A percentile compares a stretch with the other conserved stretches of the same genome.
Evolutionary conservation across 2,797 vertebrate species (phyloP).

Genomic region (Lacerta bilineata): DNA sequence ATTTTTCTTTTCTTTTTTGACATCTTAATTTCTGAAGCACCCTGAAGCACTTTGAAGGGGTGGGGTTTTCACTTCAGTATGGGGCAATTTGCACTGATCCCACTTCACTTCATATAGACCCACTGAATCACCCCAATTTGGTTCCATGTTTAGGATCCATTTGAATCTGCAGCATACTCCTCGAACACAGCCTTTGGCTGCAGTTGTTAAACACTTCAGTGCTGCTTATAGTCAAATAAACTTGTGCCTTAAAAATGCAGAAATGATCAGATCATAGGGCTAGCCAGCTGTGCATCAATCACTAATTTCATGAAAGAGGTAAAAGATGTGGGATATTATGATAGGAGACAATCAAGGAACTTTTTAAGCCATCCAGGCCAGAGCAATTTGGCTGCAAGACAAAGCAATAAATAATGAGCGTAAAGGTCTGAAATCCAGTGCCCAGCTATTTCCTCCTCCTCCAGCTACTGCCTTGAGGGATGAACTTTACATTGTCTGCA

Average conservation of each 20-base stretch:
- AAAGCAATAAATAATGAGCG: slow-evolving; percentile 45
- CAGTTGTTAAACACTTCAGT: neutral
- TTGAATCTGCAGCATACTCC: neutral
- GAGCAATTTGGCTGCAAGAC: neutral
- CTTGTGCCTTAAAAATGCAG: neutral
- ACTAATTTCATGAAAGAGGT: slow-evolving; percentile 1
- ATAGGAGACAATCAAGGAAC: slow-evolving; percentile 13
- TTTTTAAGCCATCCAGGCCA: neutral
- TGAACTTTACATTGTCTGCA: neutral
- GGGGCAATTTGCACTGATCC: too few species aligned
- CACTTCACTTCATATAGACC: too few species aligned
- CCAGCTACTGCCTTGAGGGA: slow-evolving; percentile 23
- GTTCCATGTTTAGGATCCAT: too few species aligned
- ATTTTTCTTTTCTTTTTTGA: too few species aligned
- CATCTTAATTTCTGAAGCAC: too few species aligned
- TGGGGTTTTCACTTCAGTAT: too few species aligned
- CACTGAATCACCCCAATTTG: too few species aligned
- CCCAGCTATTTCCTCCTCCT: slow-evolving; percentile 1
- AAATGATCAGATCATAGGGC: neutral
- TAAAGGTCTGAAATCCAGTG: slow-evolving; percentile 39
- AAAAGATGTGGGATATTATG: neutral
- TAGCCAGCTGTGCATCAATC: neutral
- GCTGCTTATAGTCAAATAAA: neutral
- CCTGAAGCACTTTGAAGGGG: too few species aligned
- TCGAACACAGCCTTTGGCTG: neutral